Base-by-base conservation (phyloP, 2,888 invertebrate genomes). In the Molanna angustata region DNA sequence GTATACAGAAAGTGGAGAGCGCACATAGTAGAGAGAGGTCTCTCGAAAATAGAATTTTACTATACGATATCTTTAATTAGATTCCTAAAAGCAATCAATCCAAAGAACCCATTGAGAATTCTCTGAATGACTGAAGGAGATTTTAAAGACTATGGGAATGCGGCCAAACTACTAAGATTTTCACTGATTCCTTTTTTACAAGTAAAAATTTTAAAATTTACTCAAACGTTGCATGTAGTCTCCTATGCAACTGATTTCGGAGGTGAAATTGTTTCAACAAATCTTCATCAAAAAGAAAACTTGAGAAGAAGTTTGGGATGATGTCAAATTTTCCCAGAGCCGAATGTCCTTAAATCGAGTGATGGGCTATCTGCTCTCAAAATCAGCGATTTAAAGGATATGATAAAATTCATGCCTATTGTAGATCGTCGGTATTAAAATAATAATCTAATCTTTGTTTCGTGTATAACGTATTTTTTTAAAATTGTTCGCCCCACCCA, bases 101-200 rank as follows among this genome's bases (percentile, higher is more conserved):
- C 27, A 7, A 27, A 27, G 27, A 27, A 37, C 14, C 47, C 31
- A 20, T 41, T 41, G 9, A 49, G 49, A 40, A 17, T 49, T 16
- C 20, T 49, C 22, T 18, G 22, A 40, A 49, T 49, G 49, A 18
- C 40, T 37, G 27, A 40, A 22, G 17, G 27, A 17, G 40, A 49
- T 40, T 49, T 49, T 16, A 49, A 47, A 47, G 47, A 47, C 18
- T 47, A 37, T 40, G 35, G 35, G n/a, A 35, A 35, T 35, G 35
- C 35, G 6, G 4, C 35, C 9, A 35, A 35, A 35, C 9, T 9
- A 9, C 14, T 35, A 13, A 7, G n/a, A 35, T 35, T 35, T 13
- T 35, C 9, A 27, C 7, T 27, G 11, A 27, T 27, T 27, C 11
- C 27, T 7, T 27, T 27, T 27, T 11, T 27, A 11, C 35, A 11